Evolutionary conservation across 1,140 invertebrate genomes (phyloP).

Genomic region (Platorchestia sp.): DNA sequence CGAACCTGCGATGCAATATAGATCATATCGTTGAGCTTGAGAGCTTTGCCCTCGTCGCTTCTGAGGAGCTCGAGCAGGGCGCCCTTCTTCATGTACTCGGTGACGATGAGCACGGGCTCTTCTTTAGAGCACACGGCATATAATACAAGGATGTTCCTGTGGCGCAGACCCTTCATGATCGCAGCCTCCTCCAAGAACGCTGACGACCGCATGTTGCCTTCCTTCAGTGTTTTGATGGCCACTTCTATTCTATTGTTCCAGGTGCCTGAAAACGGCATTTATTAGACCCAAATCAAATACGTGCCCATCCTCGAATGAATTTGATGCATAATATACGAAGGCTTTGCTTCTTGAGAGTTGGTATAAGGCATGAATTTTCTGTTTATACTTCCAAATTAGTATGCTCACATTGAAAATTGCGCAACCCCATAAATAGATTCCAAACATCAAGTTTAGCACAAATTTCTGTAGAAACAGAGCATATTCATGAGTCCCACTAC

Average conservation of each 20-base stretch:
- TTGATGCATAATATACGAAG: neutral
- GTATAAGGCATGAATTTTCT: neutral
- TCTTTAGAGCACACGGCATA: constrained; percentile 92
- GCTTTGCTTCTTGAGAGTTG: neutral
- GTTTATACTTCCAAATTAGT: no score
- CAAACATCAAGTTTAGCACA: no score
- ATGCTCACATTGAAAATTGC: no score
- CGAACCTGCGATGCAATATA: constrained; percentile 66
- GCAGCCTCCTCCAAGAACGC: constrained; percentile 96
- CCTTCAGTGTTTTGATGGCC: constrained; percentile 95
- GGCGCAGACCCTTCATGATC: constrained; percentile 95
- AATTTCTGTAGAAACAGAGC: no score
- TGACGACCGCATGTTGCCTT: constrained; percentile 95
- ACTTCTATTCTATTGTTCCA: constrained; percentile 80
- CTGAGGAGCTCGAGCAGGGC: constrained; percentile 90
- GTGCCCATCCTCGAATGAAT: neutral
- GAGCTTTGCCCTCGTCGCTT: constrained; percentile 76
- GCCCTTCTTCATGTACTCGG: constrained; percentile 96
- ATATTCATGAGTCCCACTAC: neutral
- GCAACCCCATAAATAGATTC: no score
- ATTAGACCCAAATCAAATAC: neutral
- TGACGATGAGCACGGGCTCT: constrained; percentile 97
- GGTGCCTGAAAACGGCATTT: constrained; percentile 59
- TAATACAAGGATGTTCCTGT: constrained; percentile 93
- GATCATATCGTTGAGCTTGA: constrained; percentile 66